Conservation (phyloP, 2,888 invertebrate species). For the Sphaerolaimus hirsutus region DNA sequence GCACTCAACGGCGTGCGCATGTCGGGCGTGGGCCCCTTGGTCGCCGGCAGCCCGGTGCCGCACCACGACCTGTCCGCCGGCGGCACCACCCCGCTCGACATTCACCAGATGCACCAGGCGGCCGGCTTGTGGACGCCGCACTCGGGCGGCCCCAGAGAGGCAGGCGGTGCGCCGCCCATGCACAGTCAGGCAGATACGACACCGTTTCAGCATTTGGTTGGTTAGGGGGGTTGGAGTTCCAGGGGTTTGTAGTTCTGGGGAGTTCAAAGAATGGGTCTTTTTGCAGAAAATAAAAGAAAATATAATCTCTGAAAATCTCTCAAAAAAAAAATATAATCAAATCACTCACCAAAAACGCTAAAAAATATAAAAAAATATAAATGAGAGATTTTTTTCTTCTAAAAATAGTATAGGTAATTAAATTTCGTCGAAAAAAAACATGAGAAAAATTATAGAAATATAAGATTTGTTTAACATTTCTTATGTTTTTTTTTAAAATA, state of each 20-base stretch:
- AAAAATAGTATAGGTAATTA: too few relatives aligned
- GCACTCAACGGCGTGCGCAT: conserved; percentile 34
- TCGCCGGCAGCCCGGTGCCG: conserved; percentile 46
- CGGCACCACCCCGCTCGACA: conserved; percentile 49
- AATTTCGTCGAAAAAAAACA: too few relatives aligned
- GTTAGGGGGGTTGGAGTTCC: conserved; percentile 42
- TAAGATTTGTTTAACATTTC: too few relatives aligned
- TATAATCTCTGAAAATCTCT: too few relatives aligned
- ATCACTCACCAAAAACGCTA: too few relatives aligned
- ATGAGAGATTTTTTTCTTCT: too few relatives aligned
- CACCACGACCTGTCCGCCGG: conserved; percentile 34
- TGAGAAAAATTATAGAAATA: too few relatives aligned
- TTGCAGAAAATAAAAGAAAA: too few relatives aligned
- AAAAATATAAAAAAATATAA: too few relatives aligned
- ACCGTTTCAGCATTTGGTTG: conserved; percentile 83
- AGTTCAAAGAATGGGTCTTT: neutral
- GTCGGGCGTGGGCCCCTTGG: conserved; percentile 80
- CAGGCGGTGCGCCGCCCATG: neutral
- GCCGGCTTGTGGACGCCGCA: conserved; percentile 39
- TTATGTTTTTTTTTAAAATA: too few relatives aligned
- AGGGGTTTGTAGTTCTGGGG: neutral
- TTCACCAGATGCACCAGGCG: conserved; percentile 75
- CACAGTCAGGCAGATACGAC: conserved; percentile 24
- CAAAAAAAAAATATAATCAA: too few relatives aligned
- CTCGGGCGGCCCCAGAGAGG: neutral